These are phyloP conservation scores for Ichneumoninae sp. DNA, from an alignment of 2,888 invertebrate species.

Conservation along the genomic window DNA sequence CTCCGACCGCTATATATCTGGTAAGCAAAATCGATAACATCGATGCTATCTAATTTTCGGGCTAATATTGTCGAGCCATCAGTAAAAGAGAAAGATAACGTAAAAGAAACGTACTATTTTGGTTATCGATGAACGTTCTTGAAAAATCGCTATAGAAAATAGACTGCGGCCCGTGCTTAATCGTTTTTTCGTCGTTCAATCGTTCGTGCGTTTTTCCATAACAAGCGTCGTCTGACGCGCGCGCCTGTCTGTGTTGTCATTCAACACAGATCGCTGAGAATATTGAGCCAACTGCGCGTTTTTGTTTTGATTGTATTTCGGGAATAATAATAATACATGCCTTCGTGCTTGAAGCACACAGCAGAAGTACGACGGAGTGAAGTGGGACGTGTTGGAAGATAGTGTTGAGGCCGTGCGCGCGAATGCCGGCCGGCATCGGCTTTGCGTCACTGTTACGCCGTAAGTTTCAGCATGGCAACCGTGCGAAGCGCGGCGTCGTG, in stretches of 20 bases:
- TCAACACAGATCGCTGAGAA: too few relatives aligned
- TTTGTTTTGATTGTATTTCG: too few relatives aligned
- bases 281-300: too few relatives aligned
- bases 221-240: too few relatives aligned
- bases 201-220: too few relatives aligned
- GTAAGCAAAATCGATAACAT: not conserved
- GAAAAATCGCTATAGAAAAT: too few relatives aligned
- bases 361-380: not conserved
- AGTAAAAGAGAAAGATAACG: too few relatives aligned
- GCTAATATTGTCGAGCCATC: not conserved
- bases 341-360: not conserved
- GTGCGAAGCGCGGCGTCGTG: not conserved
- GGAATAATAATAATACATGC: not conserved
- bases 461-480: not conserved
- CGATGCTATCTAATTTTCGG: slow-evolving; percentile 1
- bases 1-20: not conserved
- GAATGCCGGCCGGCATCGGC: not conserved
- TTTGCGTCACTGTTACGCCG: not conserved
- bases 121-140: not conserved
- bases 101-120: not conserved
- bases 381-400: not conserved
- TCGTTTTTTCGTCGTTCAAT: too few relatives aligned
- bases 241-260: too few relatives aligned
- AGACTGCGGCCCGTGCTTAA: too few relatives aligned
- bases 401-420: not conserved